Evolutionary conservation across 30 jellyfish, hydroid and myxozoan genomes (phyloP), one percentile per base, ranked within the genome.

Genomic region (Sanderia malayensis): DNA sequence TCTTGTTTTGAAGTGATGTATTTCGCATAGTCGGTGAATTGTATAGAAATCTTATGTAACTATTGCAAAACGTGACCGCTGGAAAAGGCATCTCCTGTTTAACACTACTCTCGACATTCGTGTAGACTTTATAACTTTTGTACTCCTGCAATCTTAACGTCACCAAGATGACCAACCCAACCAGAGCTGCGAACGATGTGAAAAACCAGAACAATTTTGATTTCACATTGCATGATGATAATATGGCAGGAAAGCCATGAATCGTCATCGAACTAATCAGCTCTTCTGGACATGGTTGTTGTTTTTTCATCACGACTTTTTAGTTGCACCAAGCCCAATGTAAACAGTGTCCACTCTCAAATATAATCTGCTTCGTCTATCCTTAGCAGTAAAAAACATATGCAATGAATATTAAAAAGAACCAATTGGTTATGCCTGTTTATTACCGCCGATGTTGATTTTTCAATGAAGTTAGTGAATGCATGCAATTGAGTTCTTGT

Each of bases 231-330:
- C 24, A 4, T 49, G 64, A 49, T 4, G 64, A 49, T 19, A 18
- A 49, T 9, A 49, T 49, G 8, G 27, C 18, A 4, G 64, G 64
- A 18, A 9, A 49, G 2, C 64, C 64, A 19, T 49, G 64, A 3
- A 49, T 49, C 25, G 64, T 49, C 64, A 49, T 49, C 18, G 46
- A 59, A 22, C 64, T 34, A 31, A 29, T 23, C 26, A 13, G 25
- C 6, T 6, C 10, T 49, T 19, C 18, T 49, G 64, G n/a, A n/a
- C n/a, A n/a, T n/a, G n/a, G n/a, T n/a, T n/a, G 94, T 70, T 44
- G 10, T 22, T 58, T 65, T 30, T 25, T 31, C 26, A 65, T 26
- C 58, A 41, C 15, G 63, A 61, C n/a, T n/a, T n/a, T n/a, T n/a
- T n/a, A n/a, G n/a, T n/a, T n/a, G n/a, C n/a, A n/a, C n/a, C n/a